Evolutionary conservation across 2,797 vertebrate species (phyloP).

Genomic region (Pseudocheirus occidentalis): DNA sequence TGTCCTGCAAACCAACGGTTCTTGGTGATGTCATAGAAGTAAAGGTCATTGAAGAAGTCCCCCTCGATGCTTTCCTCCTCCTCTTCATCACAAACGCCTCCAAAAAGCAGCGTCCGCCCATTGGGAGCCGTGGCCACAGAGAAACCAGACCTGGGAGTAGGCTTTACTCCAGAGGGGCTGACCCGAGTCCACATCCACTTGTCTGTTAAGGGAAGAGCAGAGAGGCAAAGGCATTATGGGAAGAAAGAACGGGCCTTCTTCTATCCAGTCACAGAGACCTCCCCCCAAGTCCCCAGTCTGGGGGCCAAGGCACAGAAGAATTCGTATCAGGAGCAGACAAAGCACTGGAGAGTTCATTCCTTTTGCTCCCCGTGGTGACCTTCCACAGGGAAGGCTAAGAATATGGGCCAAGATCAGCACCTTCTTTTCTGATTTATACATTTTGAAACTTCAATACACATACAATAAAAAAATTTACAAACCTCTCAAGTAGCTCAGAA

Average conservation of each 20-base stretch:
- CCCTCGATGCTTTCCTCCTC: conserved; percentile 95
- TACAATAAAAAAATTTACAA: neutral
- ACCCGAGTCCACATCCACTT: conserved; percentile 93
- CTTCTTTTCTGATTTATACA: neutral
- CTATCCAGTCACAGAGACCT: neutral
- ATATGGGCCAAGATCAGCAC: neutral
- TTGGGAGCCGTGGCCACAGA: conserved; percentile 86
- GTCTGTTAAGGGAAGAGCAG: conserved; percentile 80
- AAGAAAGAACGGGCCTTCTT: neutral
- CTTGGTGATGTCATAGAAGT: conserved; percentile 90
- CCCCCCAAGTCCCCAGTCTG: neutral
- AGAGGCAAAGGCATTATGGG: rapidly evolving
- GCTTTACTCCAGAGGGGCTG: conserved; percentile 91
- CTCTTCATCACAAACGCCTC: conserved; percentile 95
- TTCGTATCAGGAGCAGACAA: neutral
- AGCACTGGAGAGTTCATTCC: neutral
- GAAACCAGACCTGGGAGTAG: conserved; percentile 92
- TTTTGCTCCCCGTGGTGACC: neutral
- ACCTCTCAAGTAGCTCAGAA: neutral
- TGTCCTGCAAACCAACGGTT: conserved; percentile 93
- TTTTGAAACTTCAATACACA: neutral
- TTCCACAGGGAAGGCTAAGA: neutral
- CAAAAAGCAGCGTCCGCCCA: conserved; percentile 91
- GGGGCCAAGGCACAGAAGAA: neutral
- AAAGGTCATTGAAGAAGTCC: conserved; percentile 94